A percentile compares a stretch with the other conserved stretches of the same genome.
These are phyloP conservation scores for Stigmatopora nigra DNA, from an alignment of 2,113 vertebrate genomes.

Conservation along the genomic window DNA sequence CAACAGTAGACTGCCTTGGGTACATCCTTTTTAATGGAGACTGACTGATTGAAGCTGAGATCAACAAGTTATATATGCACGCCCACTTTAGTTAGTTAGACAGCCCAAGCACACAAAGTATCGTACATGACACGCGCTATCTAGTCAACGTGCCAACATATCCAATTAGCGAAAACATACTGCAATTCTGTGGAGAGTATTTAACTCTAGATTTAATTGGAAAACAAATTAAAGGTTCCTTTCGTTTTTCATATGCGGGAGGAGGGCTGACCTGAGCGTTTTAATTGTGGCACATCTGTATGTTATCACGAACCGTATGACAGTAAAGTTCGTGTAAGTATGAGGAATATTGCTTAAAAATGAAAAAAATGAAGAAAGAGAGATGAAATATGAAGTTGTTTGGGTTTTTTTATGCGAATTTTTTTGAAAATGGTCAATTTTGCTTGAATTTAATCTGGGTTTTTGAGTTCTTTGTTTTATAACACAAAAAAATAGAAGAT, in stretches of 20 bases:
- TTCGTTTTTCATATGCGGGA: constrained; percentile 39
- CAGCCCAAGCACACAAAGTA: background rate
- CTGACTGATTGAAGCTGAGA: constrained; percentile 53
- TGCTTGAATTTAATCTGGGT: constrained; percentile 26
- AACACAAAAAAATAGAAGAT: constrained; percentile 26
- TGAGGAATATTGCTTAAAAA: constrained; percentile 34
- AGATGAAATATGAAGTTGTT: constrained; percentile 34
- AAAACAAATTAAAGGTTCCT: constrained; percentile 57
- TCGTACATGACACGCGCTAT: background rate
- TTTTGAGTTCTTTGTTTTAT: constrained; percentile 13
- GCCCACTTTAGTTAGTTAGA: constrained; percentile 27
- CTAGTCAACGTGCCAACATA: background rate
- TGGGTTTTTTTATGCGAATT: too few species aligned
- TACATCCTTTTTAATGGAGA: constrained; percentile 46
- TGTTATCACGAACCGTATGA: constrained; percentile 11
- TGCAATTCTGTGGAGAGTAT: constrained; percentile 28
- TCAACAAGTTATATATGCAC: constrained; percentile 25
- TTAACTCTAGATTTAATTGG: constrained; percentile 59
- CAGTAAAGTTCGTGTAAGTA: constrained; percentile 25
- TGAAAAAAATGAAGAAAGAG: constrained; percentile 17
- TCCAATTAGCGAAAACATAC: constrained; percentile 3
- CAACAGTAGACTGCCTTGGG: constrained; percentile 41
- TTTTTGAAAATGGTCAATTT: too few species aligned
- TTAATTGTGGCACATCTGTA: constrained; percentile 55
- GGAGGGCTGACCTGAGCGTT: constrained; percentile 40